Conservation (phyloP, 2,888 invertebrate genomes). For the Campoplex capitator region DNA sequence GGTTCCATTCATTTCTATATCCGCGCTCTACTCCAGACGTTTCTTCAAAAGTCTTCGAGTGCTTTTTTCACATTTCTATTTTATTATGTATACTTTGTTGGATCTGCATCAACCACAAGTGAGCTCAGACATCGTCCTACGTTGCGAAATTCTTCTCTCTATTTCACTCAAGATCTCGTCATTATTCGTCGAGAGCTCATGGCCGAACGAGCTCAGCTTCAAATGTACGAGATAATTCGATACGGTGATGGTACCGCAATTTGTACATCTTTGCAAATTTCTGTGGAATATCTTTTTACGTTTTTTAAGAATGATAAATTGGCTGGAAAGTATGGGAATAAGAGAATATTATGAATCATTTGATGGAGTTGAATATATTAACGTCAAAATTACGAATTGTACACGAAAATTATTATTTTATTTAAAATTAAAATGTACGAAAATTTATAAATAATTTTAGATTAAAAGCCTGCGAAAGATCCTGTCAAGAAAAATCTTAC, state of each 20-base stretch:
- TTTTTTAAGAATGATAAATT: not conserved
- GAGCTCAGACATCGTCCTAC: not conserved
- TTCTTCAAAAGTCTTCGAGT: conserved; percentile 47
- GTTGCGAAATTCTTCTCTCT: not conserved
- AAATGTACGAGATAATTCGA: not conserved
- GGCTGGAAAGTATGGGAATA: not conserved
- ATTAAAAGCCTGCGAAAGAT: no score
- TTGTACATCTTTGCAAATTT: not conserved
- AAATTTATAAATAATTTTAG: not conserved
- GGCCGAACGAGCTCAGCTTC: not conserved
- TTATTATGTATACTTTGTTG: not conserved
- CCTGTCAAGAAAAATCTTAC: no score
- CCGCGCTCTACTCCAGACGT: conserved; percentile 48
- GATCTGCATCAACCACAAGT: not conserved
- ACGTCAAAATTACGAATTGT: not conserved
- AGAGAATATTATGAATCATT: not conserved
- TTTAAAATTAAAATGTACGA: not conserved
- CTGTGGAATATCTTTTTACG: not conserved
- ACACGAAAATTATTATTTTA: no score
- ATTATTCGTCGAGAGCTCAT: not conserved
- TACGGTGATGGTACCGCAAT: not conserved
- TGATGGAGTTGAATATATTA: not conserved
- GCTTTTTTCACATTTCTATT: conserved; percentile 35
- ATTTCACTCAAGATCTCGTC: not conserved
- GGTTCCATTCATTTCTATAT: conserved; percentile 43